A percentile compares a stretch with the other conserved stretches of the same genome.
Conservation (phyloP, 2,113 vertebrate genomes). For the Anolis carolinensis region DNA sequence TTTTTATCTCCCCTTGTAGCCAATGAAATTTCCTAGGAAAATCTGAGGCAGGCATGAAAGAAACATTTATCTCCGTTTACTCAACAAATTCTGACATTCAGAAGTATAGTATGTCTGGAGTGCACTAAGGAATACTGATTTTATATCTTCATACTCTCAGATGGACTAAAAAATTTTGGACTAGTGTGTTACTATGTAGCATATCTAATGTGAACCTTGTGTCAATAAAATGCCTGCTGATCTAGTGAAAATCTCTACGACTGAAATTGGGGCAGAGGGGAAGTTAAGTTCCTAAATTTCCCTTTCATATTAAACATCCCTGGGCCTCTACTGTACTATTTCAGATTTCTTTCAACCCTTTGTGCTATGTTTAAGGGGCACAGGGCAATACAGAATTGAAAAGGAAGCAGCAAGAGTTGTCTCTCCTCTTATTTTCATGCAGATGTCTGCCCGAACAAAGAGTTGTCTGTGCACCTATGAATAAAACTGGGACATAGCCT, state of each 20-base stretch:
- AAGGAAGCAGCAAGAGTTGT: background rate
- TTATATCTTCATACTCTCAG: background rate
- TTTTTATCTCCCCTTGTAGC: background rate
- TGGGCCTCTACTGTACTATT: background rate
- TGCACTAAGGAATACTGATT: background rate
- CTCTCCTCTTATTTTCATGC: background rate
- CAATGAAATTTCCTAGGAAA: background rate
- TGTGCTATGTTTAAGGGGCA: background rate
- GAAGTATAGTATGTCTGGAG: background rate
- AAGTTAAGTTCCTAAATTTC: background rate
- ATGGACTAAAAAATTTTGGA: background rate
- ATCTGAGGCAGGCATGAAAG: no score
- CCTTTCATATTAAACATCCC: background rate
- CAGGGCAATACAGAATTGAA: background rate
- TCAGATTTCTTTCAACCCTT: background rate
- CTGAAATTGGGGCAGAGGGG: background rate
- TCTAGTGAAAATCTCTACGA: background rate
- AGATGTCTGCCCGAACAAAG: background rate
- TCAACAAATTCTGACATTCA: background rate
- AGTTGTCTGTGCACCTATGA: background rate
- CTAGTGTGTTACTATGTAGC: background rate
- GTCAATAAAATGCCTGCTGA: background rate
- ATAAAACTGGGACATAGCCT: no score
- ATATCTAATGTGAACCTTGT: background rate
- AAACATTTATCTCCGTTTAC: background rate